Evolutionary conservation across 2,888 invertebrate species (phyloP), one percentile per base, ranked within the genome.

Genomic region (Sabellastarte sp.): DNA sequence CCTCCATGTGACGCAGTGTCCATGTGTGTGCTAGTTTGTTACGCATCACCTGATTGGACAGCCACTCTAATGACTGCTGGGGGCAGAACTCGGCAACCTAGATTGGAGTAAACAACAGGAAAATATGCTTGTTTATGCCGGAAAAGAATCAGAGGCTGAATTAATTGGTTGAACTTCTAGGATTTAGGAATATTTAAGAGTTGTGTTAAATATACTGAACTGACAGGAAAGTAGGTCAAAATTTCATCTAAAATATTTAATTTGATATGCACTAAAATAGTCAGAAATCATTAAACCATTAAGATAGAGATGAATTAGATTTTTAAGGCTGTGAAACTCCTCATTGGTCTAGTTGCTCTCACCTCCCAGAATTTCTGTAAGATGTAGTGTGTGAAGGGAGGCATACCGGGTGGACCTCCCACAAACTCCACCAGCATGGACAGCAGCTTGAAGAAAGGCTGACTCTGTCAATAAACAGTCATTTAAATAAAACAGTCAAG

Each of bases 11-110:
- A 74, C 90, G 91, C n/a, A 95, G 86, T 20, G 94, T 93, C 92
- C 93, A 95, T 57, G 91, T 89, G 84, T 94, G 94, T 0, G 93
- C 93, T 58, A 93, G 88, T 81, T 94, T 92, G 85, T 94, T 95
- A 66, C 94, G 88, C 0, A 93, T 85, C 59, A 90, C 85, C 71
- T 86, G 84, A 32, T 77, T 74, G 15, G 84, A 79, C 63, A 95
- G 87, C 95, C 95, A 95, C 83, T 95, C 95, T 2, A 95, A 86
- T 57, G 94, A 93, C 5, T 93, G 92, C 81, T 93, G 93, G 2
- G 95, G 94, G 72, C 93, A 93, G 74, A 91, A 91, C 80, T 95
- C 93, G 0, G 93, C 93, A 55, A 84, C 74, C 83, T 84, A 72
- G 28, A 65, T n/a, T n/a, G n/a, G n/a, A n/a, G n/a, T n/a, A n/a